phyloP scores from a whole-genome alignment of 2,113 vertebrate species.

The Capreolus pygargus region DNA sequence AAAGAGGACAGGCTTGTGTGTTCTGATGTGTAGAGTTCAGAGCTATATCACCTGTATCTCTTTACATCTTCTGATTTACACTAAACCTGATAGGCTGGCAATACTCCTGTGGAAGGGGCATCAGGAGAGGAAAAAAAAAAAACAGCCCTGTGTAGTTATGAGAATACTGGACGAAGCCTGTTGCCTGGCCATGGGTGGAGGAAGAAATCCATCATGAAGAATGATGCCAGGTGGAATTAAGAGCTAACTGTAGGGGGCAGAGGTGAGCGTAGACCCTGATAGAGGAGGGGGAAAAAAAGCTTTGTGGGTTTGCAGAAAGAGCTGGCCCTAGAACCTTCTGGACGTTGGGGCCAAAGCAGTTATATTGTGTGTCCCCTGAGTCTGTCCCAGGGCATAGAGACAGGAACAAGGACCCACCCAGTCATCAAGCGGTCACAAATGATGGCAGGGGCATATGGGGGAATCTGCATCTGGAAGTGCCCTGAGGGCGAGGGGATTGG shows the following conservation, averaged over 20 bases:
- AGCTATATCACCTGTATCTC: neutral
- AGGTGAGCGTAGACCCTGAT: neutral
- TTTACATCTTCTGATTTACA: neutral
- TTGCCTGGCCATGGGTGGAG: neutral
- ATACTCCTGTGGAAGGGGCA: neutral
- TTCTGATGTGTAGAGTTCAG: neutral
- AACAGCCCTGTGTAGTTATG: fast-evolving
- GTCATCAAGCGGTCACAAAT: neutral
- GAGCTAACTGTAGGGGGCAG: neutral
- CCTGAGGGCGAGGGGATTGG: fast-evolving
- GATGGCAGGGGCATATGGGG: fast-evolving
- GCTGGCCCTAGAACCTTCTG: neutral
- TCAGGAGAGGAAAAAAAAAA: neutral
- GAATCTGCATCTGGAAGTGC: neutral
- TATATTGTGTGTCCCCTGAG: neutral
- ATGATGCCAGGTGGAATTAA: neutral
- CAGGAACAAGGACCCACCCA: neutral
- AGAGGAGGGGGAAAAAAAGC: neutral
- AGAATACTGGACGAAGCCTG: neutral
- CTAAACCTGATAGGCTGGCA: neutral
- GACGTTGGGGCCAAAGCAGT: neutral
- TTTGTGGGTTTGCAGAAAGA: neutral
- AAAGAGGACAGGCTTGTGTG: neutral
- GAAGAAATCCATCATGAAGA: neutral
- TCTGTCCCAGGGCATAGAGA: neutral